Base-by-base conservation (phyloP, 2,888 invertebrate genomes). In the Orthonevra nobilis region DNA sequence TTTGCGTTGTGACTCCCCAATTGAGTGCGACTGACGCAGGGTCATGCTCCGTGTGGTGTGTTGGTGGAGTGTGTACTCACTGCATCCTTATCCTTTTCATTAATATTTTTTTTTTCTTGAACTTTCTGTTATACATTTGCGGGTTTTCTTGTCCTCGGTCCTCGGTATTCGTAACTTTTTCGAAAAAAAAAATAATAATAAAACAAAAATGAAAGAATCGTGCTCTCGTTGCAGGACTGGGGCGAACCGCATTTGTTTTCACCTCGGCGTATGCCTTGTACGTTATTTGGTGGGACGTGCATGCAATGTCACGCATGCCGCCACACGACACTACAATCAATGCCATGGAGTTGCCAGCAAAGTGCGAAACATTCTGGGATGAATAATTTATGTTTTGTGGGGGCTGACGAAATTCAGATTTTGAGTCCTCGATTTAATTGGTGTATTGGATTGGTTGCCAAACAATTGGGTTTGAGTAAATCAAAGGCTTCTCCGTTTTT, bases 241-340 rank as follows among this genome's bases (percentile, higher is more conserved):
- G n/a, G n/a, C n/a, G n/a, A n/a, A n/a, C n/a, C n/a, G n/a, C n/a
- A n/a, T n/a, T n/a, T n/a, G n/a, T n/a, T n/a, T n/a, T n/a, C n/a
- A n/a, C n/a, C 15, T 46, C 20, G 48, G 52, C 64, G 56, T 68
- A 56, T 68, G 73, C 58, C 66, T 61, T 20, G 44, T 63, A 61
- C 42, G 61, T 63, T 52, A 70, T 50, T 64, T 44, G 61, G 64
- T 64, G 50, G 61, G 64, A 81, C 75, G 44, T 79, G 74, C 63
- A 64, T 77, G 50, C 38, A 75, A 52, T 81, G 81, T 81, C 81
- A 82, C 82, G 82, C 81, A 81, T 81, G 82, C 81, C 82, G 81
- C 75, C 64, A 72, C 77, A 77, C 26, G 6, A 56, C 54, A 50
- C 32, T 20, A 50, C 63, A 52, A 44, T 40, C 52, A 64, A 77